Percentiles rank a stretch among this genome's conserved stretches.
Conservation (phyloP, 1,140 invertebrate species). For the Drosophila ananassae region DNA sequence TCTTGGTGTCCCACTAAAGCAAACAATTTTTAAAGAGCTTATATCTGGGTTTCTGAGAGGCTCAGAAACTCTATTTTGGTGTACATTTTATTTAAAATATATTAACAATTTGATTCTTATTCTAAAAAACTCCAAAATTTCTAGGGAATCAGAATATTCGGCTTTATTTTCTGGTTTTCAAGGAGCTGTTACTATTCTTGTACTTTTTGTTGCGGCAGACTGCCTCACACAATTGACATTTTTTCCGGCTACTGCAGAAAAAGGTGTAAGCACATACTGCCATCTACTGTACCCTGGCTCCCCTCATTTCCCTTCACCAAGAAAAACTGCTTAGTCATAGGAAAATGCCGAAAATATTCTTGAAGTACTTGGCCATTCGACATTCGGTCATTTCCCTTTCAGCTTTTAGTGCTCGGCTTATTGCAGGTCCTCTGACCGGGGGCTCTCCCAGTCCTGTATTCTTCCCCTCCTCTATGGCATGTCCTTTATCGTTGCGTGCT, state of each 20-base stretch:
- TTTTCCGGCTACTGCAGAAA: slow-evolving; percentile 64
- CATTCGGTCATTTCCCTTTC: slow-evolving; percentile 45
- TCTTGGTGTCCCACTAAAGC: neutral
- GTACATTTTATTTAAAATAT: neutral
- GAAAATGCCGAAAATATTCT: slow-evolving; percentile 67
- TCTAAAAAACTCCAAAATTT: neutral
- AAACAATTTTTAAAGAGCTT: neutral
- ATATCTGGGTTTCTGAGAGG: neutral
- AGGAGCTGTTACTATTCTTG: slow-evolving; percentile 2
- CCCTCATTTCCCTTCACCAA: neutral
- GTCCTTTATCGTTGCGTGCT: slow-evolving; percentile 63
- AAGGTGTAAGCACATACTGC: slow-evolving; percentile 33
- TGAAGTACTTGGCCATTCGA: slow-evolving; percentile 48
- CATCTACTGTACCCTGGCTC: neutral
- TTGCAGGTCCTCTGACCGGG: slow-evolving; percentile 46
- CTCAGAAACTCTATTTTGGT: neutral
- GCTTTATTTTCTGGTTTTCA: neutral
- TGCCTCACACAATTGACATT: slow-evolving; percentile 58
- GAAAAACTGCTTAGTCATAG: slow-evolving; percentile 71
- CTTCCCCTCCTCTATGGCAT: slow-evolving; percentile 8
- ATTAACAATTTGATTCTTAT: too few species aligned
- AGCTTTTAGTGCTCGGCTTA: slow-evolving; percentile 61
- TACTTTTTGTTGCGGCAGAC: slow-evolving; percentile 26
- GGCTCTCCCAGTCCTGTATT: slow-evolving; percentile 3
- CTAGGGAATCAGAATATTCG: neutral